phyloP scores from a whole-genome alignment of 2,797 vertebrate genomes.

The Mustela erminea region DNA sequence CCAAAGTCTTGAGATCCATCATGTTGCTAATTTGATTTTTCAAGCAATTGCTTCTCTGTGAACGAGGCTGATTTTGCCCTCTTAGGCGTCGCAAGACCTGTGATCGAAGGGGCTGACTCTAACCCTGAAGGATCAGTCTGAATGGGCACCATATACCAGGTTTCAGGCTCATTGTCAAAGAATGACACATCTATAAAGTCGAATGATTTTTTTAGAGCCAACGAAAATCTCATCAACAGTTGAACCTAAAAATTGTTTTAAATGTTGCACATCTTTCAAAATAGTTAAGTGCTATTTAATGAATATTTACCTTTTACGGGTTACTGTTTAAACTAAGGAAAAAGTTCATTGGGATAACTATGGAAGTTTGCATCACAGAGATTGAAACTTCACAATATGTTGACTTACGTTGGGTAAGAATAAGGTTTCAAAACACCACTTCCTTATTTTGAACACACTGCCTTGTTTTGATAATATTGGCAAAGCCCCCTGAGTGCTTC shows the following conservation, averaged over 20 bases:
- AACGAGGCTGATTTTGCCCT: conserved; percentile 70
- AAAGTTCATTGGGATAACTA: not conserved
- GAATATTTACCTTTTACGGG: not conserved
- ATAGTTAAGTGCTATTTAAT: not conserved
- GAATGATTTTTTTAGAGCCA: not conserved
- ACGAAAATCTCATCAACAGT: not conserved
- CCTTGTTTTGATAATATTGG: conserved; percentile 79
- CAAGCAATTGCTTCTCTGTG: conserved; percentile 71
- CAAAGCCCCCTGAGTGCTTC: conserved; percentile 45
- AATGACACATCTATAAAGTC: not conserved
- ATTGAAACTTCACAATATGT: not conserved
- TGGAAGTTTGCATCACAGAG: not conserved
- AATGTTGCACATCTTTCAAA: conserved; percentile 45
- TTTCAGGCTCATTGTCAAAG: conserved; percentile 12
- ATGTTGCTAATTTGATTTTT: conserved; percentile 84
- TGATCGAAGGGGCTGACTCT: not conserved
- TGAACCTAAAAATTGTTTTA: conserved; percentile 25
- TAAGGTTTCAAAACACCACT: not conserved
- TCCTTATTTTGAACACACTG: conserved; percentile 64
- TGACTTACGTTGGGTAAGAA: not conserved
- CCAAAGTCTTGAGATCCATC: conserved; percentile 80
- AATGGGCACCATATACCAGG: not conserved
- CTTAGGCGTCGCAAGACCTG: conserved; percentile 33
- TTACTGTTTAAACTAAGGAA: not conserved
- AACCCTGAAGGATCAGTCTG: not conserved